Evolutionary conservation across 2,797 vertebrate species (phyloP).

Genomic region (Eulemur albifrons): DNA sequence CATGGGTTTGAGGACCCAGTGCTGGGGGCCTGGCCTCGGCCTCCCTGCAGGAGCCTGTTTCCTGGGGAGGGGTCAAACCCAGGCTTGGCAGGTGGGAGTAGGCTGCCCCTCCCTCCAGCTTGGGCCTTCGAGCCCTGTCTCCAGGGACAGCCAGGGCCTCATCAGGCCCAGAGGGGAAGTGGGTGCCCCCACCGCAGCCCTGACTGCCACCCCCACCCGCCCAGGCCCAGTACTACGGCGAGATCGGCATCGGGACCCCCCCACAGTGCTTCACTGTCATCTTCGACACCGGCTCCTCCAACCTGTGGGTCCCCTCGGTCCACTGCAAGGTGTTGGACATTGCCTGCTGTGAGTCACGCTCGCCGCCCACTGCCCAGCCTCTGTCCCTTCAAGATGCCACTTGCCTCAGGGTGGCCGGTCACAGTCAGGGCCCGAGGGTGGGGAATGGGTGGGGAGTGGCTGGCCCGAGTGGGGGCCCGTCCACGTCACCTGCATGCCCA

Average conservation of each 20-base stretch:
- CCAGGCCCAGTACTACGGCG: slow-evolving; percentile 93
- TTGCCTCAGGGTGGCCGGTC: background rate
- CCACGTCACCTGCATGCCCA: accelerated
- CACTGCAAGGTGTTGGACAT: slow-evolving; percentile 91
- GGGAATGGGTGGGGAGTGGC: background rate
- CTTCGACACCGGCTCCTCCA: slow-evolving; percentile 97
- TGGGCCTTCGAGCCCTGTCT: background rate
- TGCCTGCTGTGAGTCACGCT: slow-evolving; percentile 91
- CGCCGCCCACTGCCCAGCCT: no score
- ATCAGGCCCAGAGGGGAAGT: accelerated
- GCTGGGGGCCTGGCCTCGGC: background rate
- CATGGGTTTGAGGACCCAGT: background rate
- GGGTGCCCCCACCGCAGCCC: background rate
- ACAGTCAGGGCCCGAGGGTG: background rate
- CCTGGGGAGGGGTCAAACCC: background rate
- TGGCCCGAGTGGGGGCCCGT: accelerated
- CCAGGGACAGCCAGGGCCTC: background rate
- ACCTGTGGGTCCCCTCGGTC: slow-evolving; percentile 96
- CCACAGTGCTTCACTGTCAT: slow-evolving; percentile 94
- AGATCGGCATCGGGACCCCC: slow-evolving; percentile 91
- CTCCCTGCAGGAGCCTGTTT: background rate
- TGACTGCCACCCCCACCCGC: background rate
- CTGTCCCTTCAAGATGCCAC: background rate
- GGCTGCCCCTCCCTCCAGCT: background rate
- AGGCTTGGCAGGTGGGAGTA: background rate